Evolutionary conservation across 2,113 vertebrate species (phyloP).

Genomic region (Laticauda laticaudata): DNA sequence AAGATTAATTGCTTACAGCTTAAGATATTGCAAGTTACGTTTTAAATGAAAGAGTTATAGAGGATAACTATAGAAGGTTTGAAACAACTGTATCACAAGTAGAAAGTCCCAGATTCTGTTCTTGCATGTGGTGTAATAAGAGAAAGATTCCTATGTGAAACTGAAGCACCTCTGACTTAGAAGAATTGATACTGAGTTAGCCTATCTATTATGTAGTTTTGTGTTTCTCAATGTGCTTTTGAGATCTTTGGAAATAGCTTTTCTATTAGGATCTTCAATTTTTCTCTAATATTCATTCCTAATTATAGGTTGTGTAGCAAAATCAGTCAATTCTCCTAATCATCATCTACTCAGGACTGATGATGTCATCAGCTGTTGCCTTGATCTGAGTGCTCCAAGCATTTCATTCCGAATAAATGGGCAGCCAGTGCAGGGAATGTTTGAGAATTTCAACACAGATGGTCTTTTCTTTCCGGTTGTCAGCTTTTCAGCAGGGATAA

Average conservation of each 20-base stretch:
- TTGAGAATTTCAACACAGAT: slow-evolving; percentile 96
- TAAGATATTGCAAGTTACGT: background rate
- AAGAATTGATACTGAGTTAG: background rate
- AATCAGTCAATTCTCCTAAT: slow-evolving; percentile 89
- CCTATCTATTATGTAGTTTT: background rate
- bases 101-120: background rate
- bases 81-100: background rate
- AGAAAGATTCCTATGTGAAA: background rate
- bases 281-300: slow-evolving; percentile 5
- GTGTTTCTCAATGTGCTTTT: background rate
- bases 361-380: slow-evolving; percentile 94
- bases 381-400: slow-evolving; percentile 92
- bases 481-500: slow-evolving; percentile 94
- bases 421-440: slow-evolving; percentile 97
- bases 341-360: slow-evolving; percentile 87
- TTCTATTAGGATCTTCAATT: background rate
- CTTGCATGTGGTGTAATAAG: background rate
- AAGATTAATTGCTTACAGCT: slow-evolving; percentile 23
- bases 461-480: slow-evolving; percentile 94
- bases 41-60: background rate
- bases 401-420: slow-evolving; percentile 97
- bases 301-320: slow-evolving; percentile 82
- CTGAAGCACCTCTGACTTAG: background rate
- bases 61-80: background rate
- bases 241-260: background rate